phyloP scores from a whole-genome alignment of 1,140 invertebrate genomes.

The Hirudo medicinalis region DNA sequence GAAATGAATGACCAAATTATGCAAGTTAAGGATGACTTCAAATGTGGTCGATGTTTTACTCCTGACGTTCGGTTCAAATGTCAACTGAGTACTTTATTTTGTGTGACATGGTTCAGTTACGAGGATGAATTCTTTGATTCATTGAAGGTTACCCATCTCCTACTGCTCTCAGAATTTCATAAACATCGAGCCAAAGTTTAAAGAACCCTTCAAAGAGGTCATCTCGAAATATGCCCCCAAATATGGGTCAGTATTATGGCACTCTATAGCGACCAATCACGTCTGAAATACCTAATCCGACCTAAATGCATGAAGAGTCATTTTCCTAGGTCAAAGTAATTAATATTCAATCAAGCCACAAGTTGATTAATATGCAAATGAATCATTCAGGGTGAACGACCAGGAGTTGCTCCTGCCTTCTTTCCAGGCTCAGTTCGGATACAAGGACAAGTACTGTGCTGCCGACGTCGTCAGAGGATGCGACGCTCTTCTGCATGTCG shows the following conservation, averaged over 20 bases:
- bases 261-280: background rate
- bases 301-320: no score
- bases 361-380: conserved; percentile 10
- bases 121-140: conserved; percentile 15
- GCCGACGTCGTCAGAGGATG: conserved; percentile 69
- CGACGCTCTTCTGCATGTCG: conserved; percentile 58
- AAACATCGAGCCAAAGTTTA: conserved; percentile 72
- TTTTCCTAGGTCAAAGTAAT: background rate
- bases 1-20: no score
- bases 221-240: conserved; percentile 61
- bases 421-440: conserved; percentile 70
- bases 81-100: no score
- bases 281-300: background rate
- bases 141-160: conserved; percentile 58
- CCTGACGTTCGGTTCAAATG: no score
- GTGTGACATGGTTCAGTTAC: no score
- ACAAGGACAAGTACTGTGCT: conserved; percentile 62
- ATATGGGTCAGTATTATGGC: conserved; percentile 47
- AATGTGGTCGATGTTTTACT: no score
- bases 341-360: background rate
- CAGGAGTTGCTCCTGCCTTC: conserved; percentile 43
- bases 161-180: conserved; percentile 71
- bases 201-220: conserved; percentile 60
- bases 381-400: conserved; percentile 48
- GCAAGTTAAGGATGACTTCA: no score